Evolutionary conservation across 2,113 vertebrate species (phyloP).

Genomic region (Scartelaos histophorus): DNA sequence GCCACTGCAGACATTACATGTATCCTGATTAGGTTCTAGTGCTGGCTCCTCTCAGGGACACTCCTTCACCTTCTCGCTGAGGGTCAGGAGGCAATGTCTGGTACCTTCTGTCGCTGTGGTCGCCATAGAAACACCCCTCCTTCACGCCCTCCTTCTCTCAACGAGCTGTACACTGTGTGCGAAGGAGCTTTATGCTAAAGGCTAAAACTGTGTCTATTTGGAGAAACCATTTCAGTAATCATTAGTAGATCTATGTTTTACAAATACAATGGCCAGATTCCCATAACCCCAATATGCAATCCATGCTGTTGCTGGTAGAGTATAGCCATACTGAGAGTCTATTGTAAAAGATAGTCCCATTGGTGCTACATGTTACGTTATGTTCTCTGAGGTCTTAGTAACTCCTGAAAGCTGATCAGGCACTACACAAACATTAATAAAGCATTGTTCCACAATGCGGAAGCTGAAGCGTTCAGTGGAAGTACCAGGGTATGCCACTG

Average conservation of each 20-base stretch:
- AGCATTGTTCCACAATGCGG: slow-evolving; percentile 16
- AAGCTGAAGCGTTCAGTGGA: slow-evolving; percentile 2
- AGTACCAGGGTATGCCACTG: slow-evolving; percentile 4
- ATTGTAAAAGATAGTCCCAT: slow-evolving; percentile 4
- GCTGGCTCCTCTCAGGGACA: slow-evolving; percentile 35
- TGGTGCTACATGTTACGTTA: slow-evolving; percentile 15
- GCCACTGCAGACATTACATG: slow-evolving; percentile 29
- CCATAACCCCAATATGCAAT: background rate
- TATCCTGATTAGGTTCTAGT: slow-evolving; percentile 30
- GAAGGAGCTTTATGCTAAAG: slow-evolving; percentile 9
- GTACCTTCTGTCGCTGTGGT: slow-evolving; percentile 63
- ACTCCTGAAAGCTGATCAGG: background rate
- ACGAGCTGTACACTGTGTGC: slow-evolving; percentile 40
- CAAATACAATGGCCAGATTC: background rate
- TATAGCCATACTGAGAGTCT: slow-evolving; percentile 7
- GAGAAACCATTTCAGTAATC: slow-evolving; percentile 15
- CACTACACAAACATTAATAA: slow-evolving; percentile 30
- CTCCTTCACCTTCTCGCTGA: slow-evolving; percentile 56
- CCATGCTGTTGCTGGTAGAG: background rate
- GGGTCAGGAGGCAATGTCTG: slow-evolving; percentile 65
- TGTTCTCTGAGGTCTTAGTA: background rate
- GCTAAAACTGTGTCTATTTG: slow-evolving; percentile 17
- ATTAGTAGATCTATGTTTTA: background rate
- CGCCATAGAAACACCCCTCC: slow-evolving; percentile 69
- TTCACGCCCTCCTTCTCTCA: slow-evolving; percentile 43